A percentile compares a stretch with the other conserved stretches of the same genome.
Conservation (phyloP, 2,888 invertebrate species). For the Hydropsyche betteni region DNA sequence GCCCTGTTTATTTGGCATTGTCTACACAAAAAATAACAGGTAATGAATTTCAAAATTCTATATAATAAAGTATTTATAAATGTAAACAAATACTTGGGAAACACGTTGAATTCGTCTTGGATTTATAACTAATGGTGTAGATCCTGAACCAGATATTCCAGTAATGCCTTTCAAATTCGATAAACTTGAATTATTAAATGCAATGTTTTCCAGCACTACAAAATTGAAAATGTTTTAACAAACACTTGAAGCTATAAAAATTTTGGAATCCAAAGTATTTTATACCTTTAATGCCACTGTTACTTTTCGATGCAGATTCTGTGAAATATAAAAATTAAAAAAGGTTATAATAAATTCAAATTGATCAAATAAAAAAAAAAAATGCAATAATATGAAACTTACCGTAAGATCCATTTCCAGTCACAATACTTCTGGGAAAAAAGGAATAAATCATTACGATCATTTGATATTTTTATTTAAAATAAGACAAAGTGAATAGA, state of each 20-base stretch:
- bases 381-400: conserved; percentile 10
- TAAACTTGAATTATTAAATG: conserved; percentile 43
- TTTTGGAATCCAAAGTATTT: background rate
- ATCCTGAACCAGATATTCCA: conserved; percentile 31
- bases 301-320: conserved; percentile 36
- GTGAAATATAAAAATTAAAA: conserved; percentile 9
- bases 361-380: conserved; percentile 14
- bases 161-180: conserved; percentile 2
- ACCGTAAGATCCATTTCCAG: conserved; percentile 49
- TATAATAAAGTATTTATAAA: background rate
- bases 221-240: conserved; percentile 30
- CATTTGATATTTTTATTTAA: background rate
- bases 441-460: background rate
- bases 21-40: background rate
- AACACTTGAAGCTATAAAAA: background rate
- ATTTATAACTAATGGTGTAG: conserved; percentile 29
- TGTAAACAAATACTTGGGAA: background rate
- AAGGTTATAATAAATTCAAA: background rate
- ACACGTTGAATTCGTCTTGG: conserved; percentile 14
- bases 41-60: background rate
- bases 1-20: background rate
- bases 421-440: conserved; percentile 46
- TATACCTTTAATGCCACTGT: conserved; percentile 48
- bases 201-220: conserved; percentile 49
- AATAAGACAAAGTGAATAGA: background rate